phyloP scores from a whole-genome alignment of 2,797 vertebrate species.

The Crocidura indochinensis region DNA sequence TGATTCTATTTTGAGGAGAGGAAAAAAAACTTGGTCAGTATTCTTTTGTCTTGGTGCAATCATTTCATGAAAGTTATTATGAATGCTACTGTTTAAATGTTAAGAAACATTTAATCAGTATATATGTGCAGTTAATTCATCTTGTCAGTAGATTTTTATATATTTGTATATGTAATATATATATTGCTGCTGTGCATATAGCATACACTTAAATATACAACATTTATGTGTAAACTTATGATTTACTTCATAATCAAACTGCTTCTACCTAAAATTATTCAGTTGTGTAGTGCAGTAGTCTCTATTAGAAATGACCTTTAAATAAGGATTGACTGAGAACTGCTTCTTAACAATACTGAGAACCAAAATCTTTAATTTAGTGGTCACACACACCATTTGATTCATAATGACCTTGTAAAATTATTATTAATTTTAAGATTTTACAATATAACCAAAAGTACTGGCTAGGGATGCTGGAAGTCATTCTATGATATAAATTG shows the following conservation, averaged over 20 bases:
- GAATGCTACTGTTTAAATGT: background rate
- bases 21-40: background rate
- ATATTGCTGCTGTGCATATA: background rate
- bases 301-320: conserved; percentile 27
- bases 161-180: background rate
- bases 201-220: background rate
- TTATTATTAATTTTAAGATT: conserved; percentile 34
- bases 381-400: conserved; percentile 5
- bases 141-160: background rate
- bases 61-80: background rate
- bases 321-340: conserved; percentile 21
- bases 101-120: conserved; percentile 45
- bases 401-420: conserved; percentile 52
- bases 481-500: conserved; percentile 51
- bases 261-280: too few relatives aligned
- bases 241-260: conserved; percentile 52
- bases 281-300: too few relatives aligned
- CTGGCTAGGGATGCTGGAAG: conserved; percentile 41
- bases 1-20: background rate
- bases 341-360: conserved; percentile 34
- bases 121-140: background rate
- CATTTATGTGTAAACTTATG: background rate
- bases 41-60: background rate
- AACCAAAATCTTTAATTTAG: conserved; percentile 29
- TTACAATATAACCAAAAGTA: conserved; percentile 39